phyloP scores from a whole-genome alignment of 2,113 vertebrate species.

The Zapornia atra region DNA sequence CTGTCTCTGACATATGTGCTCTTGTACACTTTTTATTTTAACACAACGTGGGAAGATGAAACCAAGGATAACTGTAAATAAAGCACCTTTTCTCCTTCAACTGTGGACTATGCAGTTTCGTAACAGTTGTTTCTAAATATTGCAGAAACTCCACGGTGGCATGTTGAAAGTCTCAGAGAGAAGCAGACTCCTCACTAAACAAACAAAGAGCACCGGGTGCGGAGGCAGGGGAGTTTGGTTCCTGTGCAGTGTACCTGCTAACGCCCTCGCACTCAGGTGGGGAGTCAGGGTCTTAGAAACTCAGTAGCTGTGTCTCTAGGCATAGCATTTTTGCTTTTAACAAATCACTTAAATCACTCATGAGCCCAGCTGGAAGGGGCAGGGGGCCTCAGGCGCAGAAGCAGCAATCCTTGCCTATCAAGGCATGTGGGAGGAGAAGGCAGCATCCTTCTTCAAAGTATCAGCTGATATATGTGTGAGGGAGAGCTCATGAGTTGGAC shows the following conservation, averaged over 20 bases:
- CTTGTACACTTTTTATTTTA: slow-evolving; percentile 27
- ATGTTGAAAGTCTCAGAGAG: not conserved
- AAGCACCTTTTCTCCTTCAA: slow-evolving; percentile 2
- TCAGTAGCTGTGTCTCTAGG: not conserved
- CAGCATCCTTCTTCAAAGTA: not conserved
- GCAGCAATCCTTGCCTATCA: not conserved
- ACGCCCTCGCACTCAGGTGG: not conserved
- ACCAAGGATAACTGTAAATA: not conserved
- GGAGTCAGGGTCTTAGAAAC: not conserved
- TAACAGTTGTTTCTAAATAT: slow-evolving; percentile 11
- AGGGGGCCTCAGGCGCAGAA: not conserved
- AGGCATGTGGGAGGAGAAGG: not conserved
- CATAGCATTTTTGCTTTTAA: not conserved
- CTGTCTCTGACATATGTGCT: not conserved
- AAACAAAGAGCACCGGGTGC: not conserved
- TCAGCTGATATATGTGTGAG: not conserved
- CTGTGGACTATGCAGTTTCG: not conserved
- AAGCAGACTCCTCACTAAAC: not conserved
- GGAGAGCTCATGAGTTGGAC: not conserved
- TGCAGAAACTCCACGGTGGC: not conserved
- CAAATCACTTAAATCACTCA: not conserved
- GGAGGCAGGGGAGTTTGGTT: not conserved
- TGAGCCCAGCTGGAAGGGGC: not conserved
- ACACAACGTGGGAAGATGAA: slow-evolving; percentile 19
- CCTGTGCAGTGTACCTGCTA: not conserved